Conservation (phyloP, 2,888 invertebrate genomes). For the Oligia strigilis region DNA sequence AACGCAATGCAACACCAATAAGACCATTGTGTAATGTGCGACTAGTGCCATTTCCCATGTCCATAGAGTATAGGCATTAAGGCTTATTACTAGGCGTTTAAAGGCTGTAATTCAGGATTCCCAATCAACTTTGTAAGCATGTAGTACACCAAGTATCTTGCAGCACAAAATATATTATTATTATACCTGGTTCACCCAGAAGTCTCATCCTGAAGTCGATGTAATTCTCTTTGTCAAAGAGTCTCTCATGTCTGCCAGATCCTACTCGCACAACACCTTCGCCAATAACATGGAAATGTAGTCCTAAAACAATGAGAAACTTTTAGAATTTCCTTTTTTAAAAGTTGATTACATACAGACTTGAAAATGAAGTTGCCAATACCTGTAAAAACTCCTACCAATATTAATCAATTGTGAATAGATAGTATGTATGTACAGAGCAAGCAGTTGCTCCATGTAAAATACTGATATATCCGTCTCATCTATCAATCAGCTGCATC, state of each 20-base stretch:
- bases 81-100: background rate
- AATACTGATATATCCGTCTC: background rate
- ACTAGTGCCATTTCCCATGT: background rate
- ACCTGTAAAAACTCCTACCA: background rate
- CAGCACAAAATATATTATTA: background rate
- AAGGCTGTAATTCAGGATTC: background rate
- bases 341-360: background rate
- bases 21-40: background rate
- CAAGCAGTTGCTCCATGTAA: background rate
- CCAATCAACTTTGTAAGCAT: background rate
- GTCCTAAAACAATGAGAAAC: conserved; percentile 90
- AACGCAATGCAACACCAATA: background rate
- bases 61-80: background rate
- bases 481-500: background rate
- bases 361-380: background rate
- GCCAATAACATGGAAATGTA: conserved; percentile 98
- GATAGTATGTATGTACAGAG: background rate
- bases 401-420: background rate
- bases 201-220: conserved; percentile 98
- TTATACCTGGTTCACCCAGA: conserved; percentile 94
- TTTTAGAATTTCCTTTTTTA: background rate
- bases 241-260: conserved; percentile 95
- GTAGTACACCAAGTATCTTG: background rate
- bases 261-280: conserved; percentile 97
- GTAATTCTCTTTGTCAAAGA: conserved; percentile 97